phyloP scores from a whole-genome alignment of 2,113 vertebrate species.

The Nycticryphes semicollaris region DNA sequence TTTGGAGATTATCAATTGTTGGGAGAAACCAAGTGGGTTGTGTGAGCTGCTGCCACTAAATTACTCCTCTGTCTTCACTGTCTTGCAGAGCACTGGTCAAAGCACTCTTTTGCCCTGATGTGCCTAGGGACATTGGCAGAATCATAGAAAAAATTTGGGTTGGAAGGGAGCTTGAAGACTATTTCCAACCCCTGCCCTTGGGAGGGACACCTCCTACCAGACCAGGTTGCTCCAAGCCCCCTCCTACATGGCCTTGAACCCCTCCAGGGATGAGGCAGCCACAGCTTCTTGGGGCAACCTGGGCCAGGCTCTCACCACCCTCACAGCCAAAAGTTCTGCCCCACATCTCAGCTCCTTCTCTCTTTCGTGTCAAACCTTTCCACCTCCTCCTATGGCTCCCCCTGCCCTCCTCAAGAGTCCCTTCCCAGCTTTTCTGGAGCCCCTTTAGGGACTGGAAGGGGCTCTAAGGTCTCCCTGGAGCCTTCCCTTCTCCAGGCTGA shows the following conservation, averaged over 20 bases:
- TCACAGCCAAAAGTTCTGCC: background rate
- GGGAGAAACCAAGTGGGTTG: background rate
- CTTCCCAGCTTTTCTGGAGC: background rate
- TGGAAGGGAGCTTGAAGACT: background rate
- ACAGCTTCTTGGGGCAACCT: background rate
- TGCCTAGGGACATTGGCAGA: background rate
- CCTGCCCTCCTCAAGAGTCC: background rate
- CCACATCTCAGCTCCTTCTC: background rate
- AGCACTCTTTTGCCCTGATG: background rate
- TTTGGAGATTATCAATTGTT: background rate
- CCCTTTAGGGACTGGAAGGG: background rate
- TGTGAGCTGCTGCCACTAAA: background rate
- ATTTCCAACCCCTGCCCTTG: background rate
- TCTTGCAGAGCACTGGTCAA: background rate
- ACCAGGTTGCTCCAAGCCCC: background rate
- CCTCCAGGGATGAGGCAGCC: too few species aligned
- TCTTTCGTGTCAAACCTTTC: background rate
- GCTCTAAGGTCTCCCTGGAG: background rate
- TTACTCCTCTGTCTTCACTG: background rate
- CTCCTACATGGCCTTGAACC: background rate
- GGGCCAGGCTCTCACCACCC: background rate
- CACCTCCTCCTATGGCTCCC: background rate
- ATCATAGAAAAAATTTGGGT: background rate
- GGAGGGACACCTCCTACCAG: background rate
- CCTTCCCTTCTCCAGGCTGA: background rate